phyloP scores from a whole-genome alignment of 2,888 invertebrate genomes.

The Drosophila acutilabella region DNA sequence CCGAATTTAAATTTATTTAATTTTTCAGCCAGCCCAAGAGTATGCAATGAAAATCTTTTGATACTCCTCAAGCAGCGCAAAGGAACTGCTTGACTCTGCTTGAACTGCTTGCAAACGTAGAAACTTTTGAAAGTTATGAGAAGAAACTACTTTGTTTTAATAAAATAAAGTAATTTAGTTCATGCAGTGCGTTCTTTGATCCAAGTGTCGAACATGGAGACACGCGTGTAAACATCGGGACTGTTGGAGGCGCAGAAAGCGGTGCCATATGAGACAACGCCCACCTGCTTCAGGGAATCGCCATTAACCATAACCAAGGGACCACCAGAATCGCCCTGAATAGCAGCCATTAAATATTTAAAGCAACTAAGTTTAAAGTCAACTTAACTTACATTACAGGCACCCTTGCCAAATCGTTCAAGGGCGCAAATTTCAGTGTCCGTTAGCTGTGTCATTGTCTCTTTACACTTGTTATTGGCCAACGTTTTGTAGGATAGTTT shows the following conservation, averaged over 20 bases:
- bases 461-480: slow-evolving; percentile 78
- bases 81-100: not conserved
- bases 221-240: slow-evolving; percentile 84
- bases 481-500: slow-evolving; percentile 80
- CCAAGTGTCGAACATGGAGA: slow-evolving; percentile 83
- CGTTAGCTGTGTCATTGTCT: slow-evolving; percentile 78
- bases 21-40: not conserved
- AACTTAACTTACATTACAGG: slow-evolving; percentile 82
- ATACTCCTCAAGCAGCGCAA: not conserved
- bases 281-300: slow-evolving; percentile 80
- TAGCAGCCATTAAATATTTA: not conserved
- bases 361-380: too few species aligned
- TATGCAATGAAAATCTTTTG: not conserved
- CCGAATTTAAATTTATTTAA: not conserved
- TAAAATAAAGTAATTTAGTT: not conserved
- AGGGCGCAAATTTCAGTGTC: slow-evolving; percentile 84
- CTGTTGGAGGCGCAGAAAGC: slow-evolving; percentile 82
- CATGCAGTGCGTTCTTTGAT: slow-evolving; percentile 77
- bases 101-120: slow-evolving; percentile 15
- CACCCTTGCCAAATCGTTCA: slow-evolving; percentile 82
- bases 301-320: slow-evolving; percentile 82
- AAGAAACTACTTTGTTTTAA: too few species aligned
- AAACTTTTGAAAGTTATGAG: not conserved
- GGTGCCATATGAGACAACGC: slow-evolving; percentile 85
- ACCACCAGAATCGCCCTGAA: slow-evolving; percentile 84